These are phyloP conservation scores for Pinna nobilis DNA, from an alignment of 1,140 invertebrate genomes.

Conservation along the genomic window DNA sequence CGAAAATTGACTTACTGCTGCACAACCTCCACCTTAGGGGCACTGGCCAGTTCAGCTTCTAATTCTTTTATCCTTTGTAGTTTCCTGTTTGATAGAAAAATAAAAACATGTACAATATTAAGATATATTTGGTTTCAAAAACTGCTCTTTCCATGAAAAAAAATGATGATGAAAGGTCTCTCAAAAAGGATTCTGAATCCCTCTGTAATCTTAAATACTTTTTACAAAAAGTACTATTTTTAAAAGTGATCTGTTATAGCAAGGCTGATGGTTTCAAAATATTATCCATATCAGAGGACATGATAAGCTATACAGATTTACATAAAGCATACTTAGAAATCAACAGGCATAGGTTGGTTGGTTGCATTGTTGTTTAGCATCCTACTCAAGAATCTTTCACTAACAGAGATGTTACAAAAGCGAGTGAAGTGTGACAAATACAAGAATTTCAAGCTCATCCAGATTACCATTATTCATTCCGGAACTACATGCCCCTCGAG, in stretches of 20 bases:
- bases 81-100: neutral
- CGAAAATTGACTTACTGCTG: constrained; percentile 39
- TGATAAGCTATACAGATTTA: no score
- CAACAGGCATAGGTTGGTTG: no score
- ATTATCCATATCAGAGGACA: no score
- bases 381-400: no score
- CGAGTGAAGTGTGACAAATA: no score
- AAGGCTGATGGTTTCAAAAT: neutral
- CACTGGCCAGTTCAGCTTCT: constrained; percentile 13
- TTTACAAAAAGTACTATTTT: neutral
- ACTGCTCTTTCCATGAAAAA: neutral
- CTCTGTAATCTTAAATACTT: neutral
- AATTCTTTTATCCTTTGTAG: constrained; percentile 30
- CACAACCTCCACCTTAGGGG: constrained; percentile 58
- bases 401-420: no score
- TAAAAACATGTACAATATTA: neutral
- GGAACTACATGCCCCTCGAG: no score
- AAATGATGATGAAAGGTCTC: neutral
- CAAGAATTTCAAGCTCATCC: no score
- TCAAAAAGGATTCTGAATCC: neutral
- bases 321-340: no score
- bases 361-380: no score
- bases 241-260: neutral
- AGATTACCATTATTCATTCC: no score
- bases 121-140: neutral